A percentile compares a stretch with the other conserved stretches of the same genome.
Evolutionary conservation across 2,113 vertebrate species (phyloP).

Genomic region (Neolamprologus kungweensis): DNA sequence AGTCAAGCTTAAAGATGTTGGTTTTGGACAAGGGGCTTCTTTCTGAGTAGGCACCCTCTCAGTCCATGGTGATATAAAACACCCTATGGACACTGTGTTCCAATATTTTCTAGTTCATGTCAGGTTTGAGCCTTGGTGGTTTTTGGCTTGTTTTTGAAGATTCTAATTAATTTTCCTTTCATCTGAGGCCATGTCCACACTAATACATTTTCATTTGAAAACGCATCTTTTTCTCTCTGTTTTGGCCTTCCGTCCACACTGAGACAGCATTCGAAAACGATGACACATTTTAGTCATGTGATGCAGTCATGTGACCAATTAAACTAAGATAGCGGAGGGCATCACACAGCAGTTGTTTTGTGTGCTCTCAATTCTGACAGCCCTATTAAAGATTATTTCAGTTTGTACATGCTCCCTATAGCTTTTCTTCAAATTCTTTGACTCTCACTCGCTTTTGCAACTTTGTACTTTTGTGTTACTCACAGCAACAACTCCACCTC

Average conservation of each 20-base stretch:
- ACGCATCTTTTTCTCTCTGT: background rate
- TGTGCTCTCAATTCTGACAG: background rate
- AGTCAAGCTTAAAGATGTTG: background rate
- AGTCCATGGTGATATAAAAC: background rate
- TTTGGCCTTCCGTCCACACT: background rate
- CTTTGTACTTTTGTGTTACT: background rate
- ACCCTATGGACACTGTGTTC: background rate
- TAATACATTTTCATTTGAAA: background rate
- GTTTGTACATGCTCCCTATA: rapidly evolving
- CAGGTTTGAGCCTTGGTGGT: background rate
- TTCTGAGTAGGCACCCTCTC: background rate
- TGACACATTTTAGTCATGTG: background rate
- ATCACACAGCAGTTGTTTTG: background rate
- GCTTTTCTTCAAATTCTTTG: background rate
- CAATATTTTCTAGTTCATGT: background rate
- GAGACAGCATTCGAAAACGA: rapidly evolving
- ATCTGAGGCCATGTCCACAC: background rate
- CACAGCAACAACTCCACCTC: rapidly evolving
- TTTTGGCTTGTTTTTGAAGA: background rate
- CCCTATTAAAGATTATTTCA: background rate
- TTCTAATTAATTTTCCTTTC: background rate
- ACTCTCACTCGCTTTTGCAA: background rate
- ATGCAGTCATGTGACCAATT: background rate
- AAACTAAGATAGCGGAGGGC: background rate
- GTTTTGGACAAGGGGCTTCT: background rate